Base-by-base conservation (phyloP, 2,888 invertebrate genomes). In the Vanessa cardui region DNA sequence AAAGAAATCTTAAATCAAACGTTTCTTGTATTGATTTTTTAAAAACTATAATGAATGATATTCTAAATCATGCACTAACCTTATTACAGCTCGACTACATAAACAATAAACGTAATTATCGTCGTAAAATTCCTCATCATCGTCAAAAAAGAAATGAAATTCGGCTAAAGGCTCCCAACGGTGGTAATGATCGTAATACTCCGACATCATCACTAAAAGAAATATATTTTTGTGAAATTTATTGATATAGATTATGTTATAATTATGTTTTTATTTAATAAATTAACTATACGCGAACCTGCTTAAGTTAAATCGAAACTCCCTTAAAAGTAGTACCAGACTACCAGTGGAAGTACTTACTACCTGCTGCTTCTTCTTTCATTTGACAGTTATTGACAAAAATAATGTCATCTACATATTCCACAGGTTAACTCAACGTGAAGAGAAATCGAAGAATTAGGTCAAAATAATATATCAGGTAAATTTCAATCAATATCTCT, bases 111-210 rank as follows among this genome's bases (percentile, higher is more conserved):
- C 90, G 78, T 93, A 94, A 78, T 94, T 94, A 68, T 89, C 85
- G 70, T 89, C 83, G 66, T 77, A 76, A 26, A 83, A 79, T 31
- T 85, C 83, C 68, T 84, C 82, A 73, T 84, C 83, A 68, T 92
- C 89, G 62, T 89, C 87, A 68, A 90, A 76, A 64, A 81, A 80
- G 72, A 91, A 93, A 79, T 91, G 91, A 78, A 96, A 94, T 86
- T 95, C 95, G 47, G 95, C 96, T 73, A 96, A 91, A 69, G 95
- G 94, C 82, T 95, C 95, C 94, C 95, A 95, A 73, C 94, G 94
- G 75, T 91, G 88, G 72, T 86, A 86, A 73, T 87, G 85, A 73
- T 89, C 89, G 73, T 82, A 89, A 79, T 86, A 89, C 71, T 90
- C 89, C 20, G 90, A 87, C 89, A 92, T 90, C 76, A 78, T 86